Evolutionary conservation across 2,113 vertebrate species (phyloP).

Genomic region (Podiceps cristatus): DNA sequence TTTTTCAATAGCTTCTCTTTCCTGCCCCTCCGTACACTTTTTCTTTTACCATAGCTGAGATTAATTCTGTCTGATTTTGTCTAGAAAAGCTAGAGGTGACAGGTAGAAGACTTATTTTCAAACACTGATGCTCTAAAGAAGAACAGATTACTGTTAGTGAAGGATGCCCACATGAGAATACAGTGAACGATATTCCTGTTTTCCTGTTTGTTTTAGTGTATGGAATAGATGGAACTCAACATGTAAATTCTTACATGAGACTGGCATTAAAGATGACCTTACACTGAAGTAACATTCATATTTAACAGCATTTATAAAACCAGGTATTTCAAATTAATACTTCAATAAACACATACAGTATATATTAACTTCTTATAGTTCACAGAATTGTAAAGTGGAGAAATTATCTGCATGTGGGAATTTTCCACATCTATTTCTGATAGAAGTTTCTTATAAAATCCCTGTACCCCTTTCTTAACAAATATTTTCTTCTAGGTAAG

Average conservation of each 20-base stretch:
- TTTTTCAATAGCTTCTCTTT: neutral
- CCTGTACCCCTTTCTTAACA: neutral
- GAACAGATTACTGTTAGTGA: neutral
- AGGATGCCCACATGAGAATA: neutral
- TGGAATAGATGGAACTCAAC: neutral
- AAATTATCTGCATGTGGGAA: neutral
- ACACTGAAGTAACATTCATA: neutral
- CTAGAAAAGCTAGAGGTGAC: neutral
- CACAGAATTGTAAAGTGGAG: neutral
- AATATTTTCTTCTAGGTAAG: neutral
- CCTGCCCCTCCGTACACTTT: neutral
- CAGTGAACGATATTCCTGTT: fast-evolving
- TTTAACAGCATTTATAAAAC: neutral
- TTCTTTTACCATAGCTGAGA: neutral
- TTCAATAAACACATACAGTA: neutral
- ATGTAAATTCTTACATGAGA: neutral
- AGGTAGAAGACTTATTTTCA: neutral
- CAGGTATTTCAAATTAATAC: neutral
- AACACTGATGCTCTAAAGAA: neutral
- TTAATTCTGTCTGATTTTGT: neutral
- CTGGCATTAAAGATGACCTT: neutral
- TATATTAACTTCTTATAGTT: neutral
- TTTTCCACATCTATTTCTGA: neutral
- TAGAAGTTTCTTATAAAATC: neutral
- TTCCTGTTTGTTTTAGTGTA: neutral